A percentile compares a stretch with the other conserved stretches of the same genome.
Evolutionary conservation across 2,888 invertebrate genomes (phyloP).

Genomic region (Dolichomitus sp.): DNA sequence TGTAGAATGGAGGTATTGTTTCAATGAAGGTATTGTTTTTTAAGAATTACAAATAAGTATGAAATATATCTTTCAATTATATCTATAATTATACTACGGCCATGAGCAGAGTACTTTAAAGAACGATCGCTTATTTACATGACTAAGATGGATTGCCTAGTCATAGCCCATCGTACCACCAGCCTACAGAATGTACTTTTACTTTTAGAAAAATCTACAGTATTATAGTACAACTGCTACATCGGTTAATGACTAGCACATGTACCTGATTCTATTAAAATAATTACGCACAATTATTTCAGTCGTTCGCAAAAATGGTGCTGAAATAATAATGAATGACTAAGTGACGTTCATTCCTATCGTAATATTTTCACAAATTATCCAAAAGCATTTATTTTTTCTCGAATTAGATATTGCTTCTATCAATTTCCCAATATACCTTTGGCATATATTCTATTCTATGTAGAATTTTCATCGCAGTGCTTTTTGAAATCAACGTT

Average conservation of each 20-base stretch:
- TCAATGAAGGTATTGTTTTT: too few relatives aligned
- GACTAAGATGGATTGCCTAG: too few relatives aligned
- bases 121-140: not conserved
- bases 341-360: not conserved
- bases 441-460: not conserved
- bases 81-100: not conserved
- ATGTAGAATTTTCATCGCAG: not conserved
- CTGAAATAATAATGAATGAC: not conserved
- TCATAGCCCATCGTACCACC: too few relatives aligned
- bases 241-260: too few relatives aligned
- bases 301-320: not conserved
- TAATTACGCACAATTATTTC: not conserved
- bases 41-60: not conserved
- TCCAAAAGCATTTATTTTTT: not conserved
- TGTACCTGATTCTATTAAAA: not conserved
- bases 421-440: not conserved
- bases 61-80: not conserved
- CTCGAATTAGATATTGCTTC: not conserved
- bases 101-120: not conserved
- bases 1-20: too few relatives aligned
- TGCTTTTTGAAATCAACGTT: not conserved
- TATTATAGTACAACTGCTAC: too few relatives aligned
- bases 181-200: too few relatives aligned
- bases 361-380: not conserved
- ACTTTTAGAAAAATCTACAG: too few relatives aligned